A percentile compares a stretch with the other conserved stretches of the same genome.
These are phyloP conservation scores for Elmis aenea DNA, from an alignment of 2,888 invertebrate genomes.

Conservation along the genomic window DNA sequence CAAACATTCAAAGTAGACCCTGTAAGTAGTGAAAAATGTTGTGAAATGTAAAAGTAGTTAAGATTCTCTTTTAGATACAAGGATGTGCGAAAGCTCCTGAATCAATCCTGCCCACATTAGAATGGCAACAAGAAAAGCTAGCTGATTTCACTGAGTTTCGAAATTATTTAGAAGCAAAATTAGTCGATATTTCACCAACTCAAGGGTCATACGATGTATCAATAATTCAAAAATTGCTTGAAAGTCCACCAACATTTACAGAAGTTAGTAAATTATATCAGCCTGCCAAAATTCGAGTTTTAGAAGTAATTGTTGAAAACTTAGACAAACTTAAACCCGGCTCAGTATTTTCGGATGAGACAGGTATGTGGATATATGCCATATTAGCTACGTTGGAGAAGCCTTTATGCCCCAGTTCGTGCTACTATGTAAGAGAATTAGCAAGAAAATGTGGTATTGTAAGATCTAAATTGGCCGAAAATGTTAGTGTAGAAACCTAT, in stretches of 20 bases:
- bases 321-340: constrained; percentile 25
- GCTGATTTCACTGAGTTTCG: constrained; percentile 62
- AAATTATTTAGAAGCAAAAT: constrained; percentile 33
- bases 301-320: constrained; percentile 31
- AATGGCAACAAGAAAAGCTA: constrained; percentile 67
- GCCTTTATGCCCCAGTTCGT: constrained; percentile 58
- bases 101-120: constrained; percentile 45
- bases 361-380: constrained; percentile 61
- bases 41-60: constrained; percentile 32
- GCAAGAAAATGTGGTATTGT: constrained; percentile 51
- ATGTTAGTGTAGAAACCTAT: constrained; percentile 43
- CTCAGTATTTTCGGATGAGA: constrained; percentile 44
- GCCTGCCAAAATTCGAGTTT: constrained; percentile 22
- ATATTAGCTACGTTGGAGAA: constrained; percentile 55
- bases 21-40: constrained; percentile 25
- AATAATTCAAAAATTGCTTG: no score
- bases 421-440: constrained; percentile 53
- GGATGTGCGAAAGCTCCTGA: constrained; percentile 48
- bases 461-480: constrained; percentile 33
- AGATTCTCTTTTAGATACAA: constrained; percentile 38
- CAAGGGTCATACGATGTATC: no score
- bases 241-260: constrained; percentile 1
- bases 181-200: no score
- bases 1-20: constrained; percentile 30
- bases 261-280: background rate